phyloP scores from a whole-genome alignment of 2,888 invertebrate genomes.

The Tubulanus polymorphus region DNA sequence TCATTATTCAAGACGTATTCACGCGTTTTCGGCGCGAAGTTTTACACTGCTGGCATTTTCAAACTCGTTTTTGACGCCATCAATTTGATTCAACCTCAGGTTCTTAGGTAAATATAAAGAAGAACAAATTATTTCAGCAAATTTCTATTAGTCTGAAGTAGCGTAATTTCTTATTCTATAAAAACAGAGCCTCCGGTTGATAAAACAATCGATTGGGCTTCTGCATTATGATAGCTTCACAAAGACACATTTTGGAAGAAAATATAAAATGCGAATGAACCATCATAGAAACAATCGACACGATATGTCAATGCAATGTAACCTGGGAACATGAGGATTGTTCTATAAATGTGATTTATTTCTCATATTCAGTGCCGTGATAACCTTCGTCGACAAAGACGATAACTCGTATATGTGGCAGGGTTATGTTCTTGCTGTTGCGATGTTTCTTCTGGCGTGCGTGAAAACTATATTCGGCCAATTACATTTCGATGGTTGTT shows the following conservation, averaged over 20 bases:
- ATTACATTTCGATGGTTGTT: constrained; percentile 76
- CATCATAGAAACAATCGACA: no score
- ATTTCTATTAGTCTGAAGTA: no score
- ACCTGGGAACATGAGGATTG: background rate
- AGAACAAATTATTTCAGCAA: no score
- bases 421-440: constrained; percentile 74
- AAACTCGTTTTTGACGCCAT: background rate
- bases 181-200: no score
- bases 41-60: background rate
- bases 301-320: background rate
- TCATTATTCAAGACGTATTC: no score
- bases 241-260: no score
- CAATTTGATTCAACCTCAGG: background rate
- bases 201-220: no score
- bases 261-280: no score
- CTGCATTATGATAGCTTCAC: no score
- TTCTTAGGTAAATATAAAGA: background rate
- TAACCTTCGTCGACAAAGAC: constrained; percentile 18
- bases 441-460: constrained; percentile 69
- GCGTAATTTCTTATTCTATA: no score
- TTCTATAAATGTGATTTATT: background rate
- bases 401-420: constrained; percentile 68
- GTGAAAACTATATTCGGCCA: constrained; percentile 77
- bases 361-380: constrained; percentile 23
- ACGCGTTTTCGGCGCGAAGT: background rate